Evolutionary conservation across 2,797 vertebrate genomes (phyloP).

Genomic region (Epinephelus coioides): DNA sequence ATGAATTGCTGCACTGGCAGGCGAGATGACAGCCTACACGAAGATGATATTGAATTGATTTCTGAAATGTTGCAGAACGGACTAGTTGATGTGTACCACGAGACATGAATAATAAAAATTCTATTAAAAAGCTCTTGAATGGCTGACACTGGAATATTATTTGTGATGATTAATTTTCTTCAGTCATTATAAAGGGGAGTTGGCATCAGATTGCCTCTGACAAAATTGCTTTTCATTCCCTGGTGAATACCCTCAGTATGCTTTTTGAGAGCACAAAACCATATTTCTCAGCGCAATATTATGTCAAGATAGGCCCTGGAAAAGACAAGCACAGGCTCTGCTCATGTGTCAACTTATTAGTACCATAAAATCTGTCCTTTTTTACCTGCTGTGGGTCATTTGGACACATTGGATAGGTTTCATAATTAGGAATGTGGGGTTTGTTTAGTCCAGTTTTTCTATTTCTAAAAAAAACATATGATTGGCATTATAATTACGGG

Average conservation of each 20-base stretch:
- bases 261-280: conserved; percentile 84
- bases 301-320: conserved; percentile 80
- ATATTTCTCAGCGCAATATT: conserved; percentile 83
- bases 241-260: conserved; percentile 89
- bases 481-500: conserved; percentile 65
- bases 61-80: conserved; percentile 94
- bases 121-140: conserved; percentile 97
- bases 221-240: conserved; percentile 97
- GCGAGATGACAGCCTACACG: conserved; percentile 91
- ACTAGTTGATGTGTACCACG: conserved; percentile 92
- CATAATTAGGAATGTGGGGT: conserved; percentile 25
- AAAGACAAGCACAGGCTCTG: conserved; percentile 66
- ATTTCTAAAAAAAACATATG: conserved; percentile 37
- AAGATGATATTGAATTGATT: conserved; percentile 95
- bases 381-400: conserved; percentile 61
- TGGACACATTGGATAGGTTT: conserved; percentile 53
- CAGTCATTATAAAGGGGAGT: conserved; percentile 96
- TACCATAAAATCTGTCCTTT: conserved; percentile 55
- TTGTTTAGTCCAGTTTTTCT: conserved; percentile 32
- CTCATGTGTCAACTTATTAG: conserved; percentile 77
- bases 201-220: conserved; percentile 92
- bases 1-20: conserved; percentile 88
- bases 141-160: conserved; percentile 96
- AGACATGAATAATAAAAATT: conserved; percentile 98
- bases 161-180: conserved; percentile 97